Percentiles rank a stretch among this genome's conserved stretches.
Evolutionary conservation across 2,888 invertebrate genomes (phyloP).

Genomic region (Saturnia japonica): DNA sequence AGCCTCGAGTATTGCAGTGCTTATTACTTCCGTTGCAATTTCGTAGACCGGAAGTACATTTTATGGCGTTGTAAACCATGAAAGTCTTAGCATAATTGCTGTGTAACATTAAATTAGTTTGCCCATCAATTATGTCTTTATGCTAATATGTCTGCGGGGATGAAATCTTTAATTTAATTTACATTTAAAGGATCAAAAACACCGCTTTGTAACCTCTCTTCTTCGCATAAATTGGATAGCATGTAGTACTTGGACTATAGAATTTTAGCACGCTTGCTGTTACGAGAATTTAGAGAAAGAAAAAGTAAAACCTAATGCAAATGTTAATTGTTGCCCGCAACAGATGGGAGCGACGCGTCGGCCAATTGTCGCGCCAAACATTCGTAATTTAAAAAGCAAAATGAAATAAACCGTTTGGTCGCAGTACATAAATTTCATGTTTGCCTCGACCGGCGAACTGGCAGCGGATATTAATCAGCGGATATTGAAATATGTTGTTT

Average conservation of each 20-base stretch:
- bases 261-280: conserved; percentile 15
- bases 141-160: conserved; percentile 57
- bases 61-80: conserved; percentile 77
- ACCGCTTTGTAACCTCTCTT: neutral
- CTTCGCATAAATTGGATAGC: neutral
- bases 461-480: conserved; percentile 81
- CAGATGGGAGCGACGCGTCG: conserved; percentile 75
- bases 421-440: conserved; percentile 81
- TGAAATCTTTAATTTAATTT: conserved; percentile 31
- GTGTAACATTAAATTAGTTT: conserved; percentile 76
- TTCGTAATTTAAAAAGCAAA: conserved; percentile 81
- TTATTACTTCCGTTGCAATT: conserved; percentile 79
- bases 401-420: conserved; percentile 77
- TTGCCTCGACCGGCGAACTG: conserved; percentile 77
- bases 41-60: conserved; percentile 72
- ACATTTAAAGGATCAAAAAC: conserved; percentile 15
- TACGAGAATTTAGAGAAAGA: conserved; percentile 28
- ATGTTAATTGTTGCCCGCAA: conserved; percentile 73
- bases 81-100: conserved; percentile 78
- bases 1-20: conserved; percentile 72
- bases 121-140: conserved; percentile 74
- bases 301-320: conserved; percentile 65
- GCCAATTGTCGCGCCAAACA: conserved; percentile 77
- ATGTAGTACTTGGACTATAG: neutral
- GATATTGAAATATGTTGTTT: conserved; percentile 83